Evolutionary conservation across 23 tunicate genomes (phyloP).

Genomic region (Aplidium turbinatum): DNA sequence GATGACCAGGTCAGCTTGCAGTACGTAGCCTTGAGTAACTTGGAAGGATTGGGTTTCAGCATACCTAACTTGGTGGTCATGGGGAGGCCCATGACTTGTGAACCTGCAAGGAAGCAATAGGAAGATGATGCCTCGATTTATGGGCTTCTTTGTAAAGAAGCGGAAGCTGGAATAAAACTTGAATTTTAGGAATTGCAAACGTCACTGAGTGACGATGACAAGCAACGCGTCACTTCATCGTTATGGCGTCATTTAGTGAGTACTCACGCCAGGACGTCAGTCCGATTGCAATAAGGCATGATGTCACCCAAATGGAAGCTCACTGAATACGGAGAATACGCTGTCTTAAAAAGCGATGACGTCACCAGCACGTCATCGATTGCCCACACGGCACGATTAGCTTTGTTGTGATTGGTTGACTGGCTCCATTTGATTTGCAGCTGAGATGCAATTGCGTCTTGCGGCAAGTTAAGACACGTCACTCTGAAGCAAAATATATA

Average conservation of each 20-base stretch:
- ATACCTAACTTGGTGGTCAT: constrained; percentile 36
- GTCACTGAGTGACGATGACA: too few relatives aligned
- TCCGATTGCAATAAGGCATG: constrained; percentile 40
- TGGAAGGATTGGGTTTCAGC: constrained; percentile 89
- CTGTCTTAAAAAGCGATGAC: constrained; percentile 58
- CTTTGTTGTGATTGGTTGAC: constrained; percentile 11
- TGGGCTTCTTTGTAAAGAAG: too few relatives aligned
- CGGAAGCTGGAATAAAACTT: too few relatives aligned
- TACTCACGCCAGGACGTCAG: constrained; percentile 53
- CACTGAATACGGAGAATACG: constrained; percentile 54
- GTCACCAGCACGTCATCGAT: constrained; percentile 80
- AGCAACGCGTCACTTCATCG: too few relatives aligned
- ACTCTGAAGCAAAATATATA: constrained; percentile 40
- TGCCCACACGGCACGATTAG: constrained; percentile 74
- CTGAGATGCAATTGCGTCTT: constrained; percentile 43
- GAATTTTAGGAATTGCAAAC: too few relatives aligned
- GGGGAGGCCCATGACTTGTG: constrained; percentile 28
- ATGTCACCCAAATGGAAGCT: constrained; percentile 71
- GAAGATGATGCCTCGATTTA: too few relatives aligned
- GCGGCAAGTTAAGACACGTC: constrained; percentile 48
- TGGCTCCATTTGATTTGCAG: constrained; percentile 75
- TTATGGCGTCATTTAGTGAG: not conserved
- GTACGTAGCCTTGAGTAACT: constrained; percentile 70
- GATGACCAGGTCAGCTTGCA: constrained; percentile 72
- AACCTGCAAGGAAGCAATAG: too few relatives aligned